Evolutionary conservation across 2,113 vertebrate species (phyloP).

Genomic region (Pavo muticus): DNA sequence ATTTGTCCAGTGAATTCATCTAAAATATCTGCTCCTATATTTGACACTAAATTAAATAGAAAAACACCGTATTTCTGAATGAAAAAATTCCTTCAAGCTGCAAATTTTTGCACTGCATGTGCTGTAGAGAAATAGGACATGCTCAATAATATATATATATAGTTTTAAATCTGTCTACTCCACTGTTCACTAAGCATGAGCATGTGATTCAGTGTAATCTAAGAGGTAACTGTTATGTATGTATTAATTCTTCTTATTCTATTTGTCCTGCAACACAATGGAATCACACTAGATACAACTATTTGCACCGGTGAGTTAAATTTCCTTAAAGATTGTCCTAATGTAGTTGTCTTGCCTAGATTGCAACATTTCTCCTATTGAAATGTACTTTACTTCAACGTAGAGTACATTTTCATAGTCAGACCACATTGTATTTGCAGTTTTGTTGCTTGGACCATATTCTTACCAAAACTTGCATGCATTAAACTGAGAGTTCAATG

Average conservation of each 20-base stretch:
- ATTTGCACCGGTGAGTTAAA: slow-evolving; percentile 99
- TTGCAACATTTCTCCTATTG: slow-evolving; percentile 48
- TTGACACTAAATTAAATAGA: slow-evolving; percentile 61
- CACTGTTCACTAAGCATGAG: slow-evolving; percentile 74
- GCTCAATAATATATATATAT: neutral
- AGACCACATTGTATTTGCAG: slow-evolving; percentile 26
- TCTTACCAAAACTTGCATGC: slow-evolving; percentile 77
- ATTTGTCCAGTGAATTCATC: slow-evolving; percentile 29
- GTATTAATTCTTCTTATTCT: slow-evolving; percentile 93
- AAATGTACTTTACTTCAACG: slow-evolving; percentile 67
- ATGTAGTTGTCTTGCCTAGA: slow-evolving; percentile 74
- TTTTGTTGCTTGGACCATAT: slow-evolving; percentile 67
- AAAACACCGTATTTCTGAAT: neutral
- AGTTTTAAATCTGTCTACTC: slow-evolving; percentile 53
- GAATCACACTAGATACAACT: slow-evolving; percentile 99
- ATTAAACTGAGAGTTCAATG: slow-evolving; percentile 45
- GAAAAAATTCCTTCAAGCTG: slow-evolving; percentile 43
- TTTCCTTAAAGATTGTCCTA: slow-evolving; percentile 84
- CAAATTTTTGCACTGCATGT: slow-evolving; percentile 53
- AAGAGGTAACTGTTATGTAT: slow-evolving; percentile 76
- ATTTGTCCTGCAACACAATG: slow-evolving; percentile 92
- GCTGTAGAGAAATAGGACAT: slow-evolving; percentile 35
- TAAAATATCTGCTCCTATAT: slow-evolving; percentile 18
- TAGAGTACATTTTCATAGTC: slow-evolving; percentile 54
- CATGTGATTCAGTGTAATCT: slow-evolving; percentile 73